These are phyloP conservation scores for Podarcis cretensis DNA, from an alignment of 2,113 vertebrate genomes.

Conservation along the genomic window DNA sequence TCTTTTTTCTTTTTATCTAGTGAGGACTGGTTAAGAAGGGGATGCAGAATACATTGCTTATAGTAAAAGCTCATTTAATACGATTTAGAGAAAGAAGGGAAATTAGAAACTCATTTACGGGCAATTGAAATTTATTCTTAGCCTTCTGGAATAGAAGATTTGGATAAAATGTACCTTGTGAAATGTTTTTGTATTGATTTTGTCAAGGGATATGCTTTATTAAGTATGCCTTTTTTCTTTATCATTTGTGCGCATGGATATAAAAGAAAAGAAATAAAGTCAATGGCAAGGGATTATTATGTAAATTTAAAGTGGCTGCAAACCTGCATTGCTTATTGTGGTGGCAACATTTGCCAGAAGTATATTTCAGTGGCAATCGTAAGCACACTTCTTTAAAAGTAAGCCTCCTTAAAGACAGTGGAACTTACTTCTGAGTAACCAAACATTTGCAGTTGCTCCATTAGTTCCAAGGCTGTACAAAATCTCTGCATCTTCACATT, in stretches of 20 bases:
- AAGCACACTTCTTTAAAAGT: not conserved
- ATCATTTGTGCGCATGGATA: not conserved
- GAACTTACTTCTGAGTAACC: not conserved
- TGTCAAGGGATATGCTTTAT: not conserved
- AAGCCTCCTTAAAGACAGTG: not conserved
- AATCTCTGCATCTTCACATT: not conserved
- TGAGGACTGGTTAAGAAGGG: not conserved
- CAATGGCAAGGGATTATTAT: not conserved
- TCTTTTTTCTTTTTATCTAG: not conserved
- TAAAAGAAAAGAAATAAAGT: not conserved
- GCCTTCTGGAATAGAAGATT: not conserved
- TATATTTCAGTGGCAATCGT: not conserved
- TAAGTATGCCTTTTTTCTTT: not conserved
- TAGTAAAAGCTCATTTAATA: not conserved
- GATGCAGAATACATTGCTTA: not conserved
- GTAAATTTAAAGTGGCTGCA: not conserved
- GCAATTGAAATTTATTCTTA: conserved; percentile 18
- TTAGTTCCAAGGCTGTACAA: not conserved
- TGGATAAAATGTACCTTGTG: not conserved
- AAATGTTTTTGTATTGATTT: conserved; percentile 10
- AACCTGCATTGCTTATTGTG: not conserved
- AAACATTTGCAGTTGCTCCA: not conserved
- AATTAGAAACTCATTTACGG: conserved; percentile 23
- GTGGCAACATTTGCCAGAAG: not conserved
- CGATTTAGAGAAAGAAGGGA: not conserved